Evolutionary conservation across 2,113 vertebrate species (phyloP).

Genomic region (Sinocyclocheilus rhinocerous): DNA sequence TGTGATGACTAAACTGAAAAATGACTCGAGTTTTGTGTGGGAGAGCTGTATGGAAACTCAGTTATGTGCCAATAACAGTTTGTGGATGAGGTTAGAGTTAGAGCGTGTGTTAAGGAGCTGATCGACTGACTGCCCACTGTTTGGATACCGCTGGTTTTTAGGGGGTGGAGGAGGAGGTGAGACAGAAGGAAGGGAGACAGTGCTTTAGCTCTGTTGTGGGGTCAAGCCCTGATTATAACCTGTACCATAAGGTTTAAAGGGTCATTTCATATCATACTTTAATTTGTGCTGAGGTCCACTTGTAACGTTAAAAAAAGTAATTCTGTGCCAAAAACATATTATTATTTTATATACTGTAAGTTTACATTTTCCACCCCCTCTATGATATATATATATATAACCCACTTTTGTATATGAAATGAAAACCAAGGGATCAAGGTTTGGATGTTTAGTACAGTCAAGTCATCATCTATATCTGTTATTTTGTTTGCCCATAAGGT

Average conservation of each 20-base stretch:
- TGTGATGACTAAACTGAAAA: constrained; percentile 8
- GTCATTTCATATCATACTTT: not conserved
- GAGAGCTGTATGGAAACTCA: constrained; percentile 21
- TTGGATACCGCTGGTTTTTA: not conserved
- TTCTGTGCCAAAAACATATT: not conserved
- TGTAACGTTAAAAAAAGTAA: not conserved
- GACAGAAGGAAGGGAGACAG: not conserved
- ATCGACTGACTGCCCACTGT: not conserved
- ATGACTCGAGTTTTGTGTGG: not conserved
- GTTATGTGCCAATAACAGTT: constrained; percentile 18
- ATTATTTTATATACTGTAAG: not conserved
- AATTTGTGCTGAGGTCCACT: not conserved
- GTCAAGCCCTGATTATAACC: not conserved
- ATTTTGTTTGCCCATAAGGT: not conserved
- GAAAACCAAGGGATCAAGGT: not conserved
- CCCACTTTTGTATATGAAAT: not conserved
- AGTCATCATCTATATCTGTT: not conserved
- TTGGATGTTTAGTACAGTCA: too few species aligned
- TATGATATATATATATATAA: too few species aligned
- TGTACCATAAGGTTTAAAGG: not conserved
- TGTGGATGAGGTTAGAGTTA: not conserved
- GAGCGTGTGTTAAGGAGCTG: not conserved
- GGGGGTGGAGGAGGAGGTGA: constrained; percentile 10
- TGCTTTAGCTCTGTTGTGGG: not conserved
- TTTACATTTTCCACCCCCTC: not conserved